Base-by-base conservation (phyloP, 2,888 invertebrate species). In the Dynastes tityus region DNA sequence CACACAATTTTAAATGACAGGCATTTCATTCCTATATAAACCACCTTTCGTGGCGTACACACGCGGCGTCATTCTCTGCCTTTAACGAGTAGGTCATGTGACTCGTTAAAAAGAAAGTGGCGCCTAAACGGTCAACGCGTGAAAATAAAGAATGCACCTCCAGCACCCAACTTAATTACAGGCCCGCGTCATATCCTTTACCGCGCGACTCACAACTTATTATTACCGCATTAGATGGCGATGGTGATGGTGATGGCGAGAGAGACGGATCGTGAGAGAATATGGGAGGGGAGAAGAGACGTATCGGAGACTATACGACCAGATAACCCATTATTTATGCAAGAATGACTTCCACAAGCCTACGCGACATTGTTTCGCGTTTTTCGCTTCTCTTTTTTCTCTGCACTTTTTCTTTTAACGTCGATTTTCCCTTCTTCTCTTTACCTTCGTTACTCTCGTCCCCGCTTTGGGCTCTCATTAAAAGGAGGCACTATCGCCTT, bases 301-400 rank as follows among this genome's bases (percentile, higher is more conserved):
- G 13, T 13, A 11, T 64, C 64, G n/a, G 64, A 64, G 32, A 64
- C 64, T 9, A 13, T 32, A 32, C 32, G 64, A 37, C 71, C 55
- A 71, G 71, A 71, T 71, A 71, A 71, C 71, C 70, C 55, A 71
- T 71, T 71, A 71, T 71, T 71, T 71, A 71, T 71, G 71, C 71
- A 71, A 71, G 71, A 71, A 55, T 32, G 71, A 71, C 53, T 71
- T 71, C 45, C 29, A 64, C 32, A 64, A 75, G 63, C 64, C 75
- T 63, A 75, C 75, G 63, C 75, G 64, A 75, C 75, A 75, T 63
- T 75, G 64, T 75, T 75, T 75, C 45, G 75, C 61, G 61, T 63
- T 75, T 75, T 75, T 63, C 58, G 13, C 49, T 49, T 11, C 40
- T 63, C 63, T n/a, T 32, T 75, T 75, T 32, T 32, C 32, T 75